phyloP scores from a whole-genome alignment of 2,888 invertebrate genomes.

The Cylloceria caligata region DNA sequence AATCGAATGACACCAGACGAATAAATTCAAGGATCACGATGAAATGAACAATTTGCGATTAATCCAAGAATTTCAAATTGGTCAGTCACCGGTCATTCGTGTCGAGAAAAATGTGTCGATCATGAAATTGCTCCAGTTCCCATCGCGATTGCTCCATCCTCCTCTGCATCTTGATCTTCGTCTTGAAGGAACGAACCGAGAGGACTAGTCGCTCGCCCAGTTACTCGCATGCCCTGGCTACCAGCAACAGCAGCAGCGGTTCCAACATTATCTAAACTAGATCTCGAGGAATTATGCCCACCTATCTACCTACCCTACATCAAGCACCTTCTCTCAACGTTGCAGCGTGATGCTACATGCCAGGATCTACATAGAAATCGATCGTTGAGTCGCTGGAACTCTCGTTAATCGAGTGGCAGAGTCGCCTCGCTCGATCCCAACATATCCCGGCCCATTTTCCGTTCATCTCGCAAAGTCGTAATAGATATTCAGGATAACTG shows the following conservation, averaged over 20 bases:
- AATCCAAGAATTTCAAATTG: background rate
- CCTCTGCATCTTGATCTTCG: conserved; percentile 44
- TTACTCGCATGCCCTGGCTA: conserved; percentile 48
- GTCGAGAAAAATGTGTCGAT: conserved; percentile 74
- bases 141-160: conserved; percentile 64
- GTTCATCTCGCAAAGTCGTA: background rate
- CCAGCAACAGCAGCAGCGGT: conserved; percentile 31
- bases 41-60: too few species aligned
- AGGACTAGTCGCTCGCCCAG: conserved; percentile 42
- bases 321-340: conserved; percentile 52
- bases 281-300: conserved; percentile 65
- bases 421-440: conserved; percentile 20
- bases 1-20: too few species aligned
- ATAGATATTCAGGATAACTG: conserved; percentile 6
- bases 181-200: conserved; percentile 38
- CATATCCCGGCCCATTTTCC: conserved; percentile 49
- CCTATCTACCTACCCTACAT: conserved; percentile 64
- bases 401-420: conserved; percentile 31
- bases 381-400: conserved; percentile 37
- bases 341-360: background rate
- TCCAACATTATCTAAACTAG: conserved; percentile 69
- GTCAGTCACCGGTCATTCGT: background rate
- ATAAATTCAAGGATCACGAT: too few species aligned
- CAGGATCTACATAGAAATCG: conserved; percentile 48
- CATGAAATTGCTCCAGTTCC: conserved; percentile 81